Conservation (phyloP, 2,113 vertebrate species). For the Ageneiosus marmoratus region DNA sequence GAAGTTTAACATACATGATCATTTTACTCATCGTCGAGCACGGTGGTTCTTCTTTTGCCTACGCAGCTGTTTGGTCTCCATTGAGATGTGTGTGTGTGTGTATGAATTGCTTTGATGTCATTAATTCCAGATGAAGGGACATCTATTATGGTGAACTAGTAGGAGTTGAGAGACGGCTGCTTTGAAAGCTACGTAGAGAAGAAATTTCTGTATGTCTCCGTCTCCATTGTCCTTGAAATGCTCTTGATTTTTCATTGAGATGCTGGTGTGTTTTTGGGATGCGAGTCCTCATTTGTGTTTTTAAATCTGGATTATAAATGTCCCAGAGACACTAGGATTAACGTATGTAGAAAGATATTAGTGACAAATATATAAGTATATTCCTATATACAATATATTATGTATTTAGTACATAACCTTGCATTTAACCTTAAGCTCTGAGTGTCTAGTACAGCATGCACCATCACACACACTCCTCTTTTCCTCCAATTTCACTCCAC, state of each 20-base stretch:
- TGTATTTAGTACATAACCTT: neutral
- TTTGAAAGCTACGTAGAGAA: constrained; percentile 64
- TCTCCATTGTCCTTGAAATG: constrained; percentile 44
- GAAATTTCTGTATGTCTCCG: constrained; percentile 58
- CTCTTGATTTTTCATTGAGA: neutral
- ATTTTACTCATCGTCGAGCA: constrained; percentile 63
- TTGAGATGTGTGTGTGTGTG: constrained; percentile 55
- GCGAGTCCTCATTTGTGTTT: neutral
- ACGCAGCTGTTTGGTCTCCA: constrained; percentile 63
- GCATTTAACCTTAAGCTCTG: neutral
- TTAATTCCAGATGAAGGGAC: constrained; percentile 74
- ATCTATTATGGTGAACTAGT: constrained; percentile 72
- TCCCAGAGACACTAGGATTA: neutral
- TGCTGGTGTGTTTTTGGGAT: neutral
- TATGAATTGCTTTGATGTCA: constrained; percentile 61
- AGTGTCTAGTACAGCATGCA: constrained; percentile 52
- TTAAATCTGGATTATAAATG: neutral
- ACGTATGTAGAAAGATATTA: neutral
- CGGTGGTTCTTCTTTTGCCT: constrained; percentile 58
- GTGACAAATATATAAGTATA: neutral
- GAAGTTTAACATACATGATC: constrained; percentile 56
- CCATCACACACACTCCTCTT: neutral
- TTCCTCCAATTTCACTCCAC: constrained; percentile 45
- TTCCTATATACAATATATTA: neutral
- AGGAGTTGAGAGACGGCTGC: constrained; percentile 63